Evolutionary conservation across 2,113 vertebrate genomes (phyloP), one percentile per base, ranked within the genome.

Genomic region (Platycercus adscitus): DNA sequence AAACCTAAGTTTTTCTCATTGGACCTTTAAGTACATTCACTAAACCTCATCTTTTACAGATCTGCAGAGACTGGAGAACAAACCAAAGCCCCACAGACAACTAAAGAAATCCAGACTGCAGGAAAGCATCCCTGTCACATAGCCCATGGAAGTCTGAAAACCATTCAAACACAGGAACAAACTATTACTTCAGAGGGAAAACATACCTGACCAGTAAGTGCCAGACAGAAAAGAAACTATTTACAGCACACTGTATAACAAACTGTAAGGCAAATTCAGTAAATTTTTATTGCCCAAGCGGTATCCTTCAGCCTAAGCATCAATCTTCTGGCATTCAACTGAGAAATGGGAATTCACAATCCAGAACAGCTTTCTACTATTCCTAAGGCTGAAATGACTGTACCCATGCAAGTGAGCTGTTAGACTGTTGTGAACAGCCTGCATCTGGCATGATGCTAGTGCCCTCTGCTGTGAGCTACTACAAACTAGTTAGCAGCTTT

Each of bases 381-480:
- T 86, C 56, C 64, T 71, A 81, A 56, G 11, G 29, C 28, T 90
- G 37, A 64, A 85, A 92, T 26, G 1, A n/a, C 55, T 31, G 29
- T 49, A 47, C 41, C 17, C 47, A 23, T 21, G 17, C 12, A 56
- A 91, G 11, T 0, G 3, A 70, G 55, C 12, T 56, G 18, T 0
- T 37, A 35, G 60, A 6, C n/a, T 73, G 13, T 1, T 5, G 28
- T 23, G 50, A 91, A 55, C n/a, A 63, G 39, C 6, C 31, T 11
- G 17, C 12, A 47, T 41, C 18, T 83, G 52, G 24, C 53, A 17
- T 10, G 63, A 64, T 29, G 28, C 16, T 76, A 55, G 33, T 88
- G 96, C 96, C 95, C 93, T 96, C 97, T 97, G 81, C 69, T 82
- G 97, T 14, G 24, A 47, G 37, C 13, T 19, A 16, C 2, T 17